Base-by-base conservation (phyloP, 2,888 invertebrate genomes). In the Pilophorus perplexus region DNA sequence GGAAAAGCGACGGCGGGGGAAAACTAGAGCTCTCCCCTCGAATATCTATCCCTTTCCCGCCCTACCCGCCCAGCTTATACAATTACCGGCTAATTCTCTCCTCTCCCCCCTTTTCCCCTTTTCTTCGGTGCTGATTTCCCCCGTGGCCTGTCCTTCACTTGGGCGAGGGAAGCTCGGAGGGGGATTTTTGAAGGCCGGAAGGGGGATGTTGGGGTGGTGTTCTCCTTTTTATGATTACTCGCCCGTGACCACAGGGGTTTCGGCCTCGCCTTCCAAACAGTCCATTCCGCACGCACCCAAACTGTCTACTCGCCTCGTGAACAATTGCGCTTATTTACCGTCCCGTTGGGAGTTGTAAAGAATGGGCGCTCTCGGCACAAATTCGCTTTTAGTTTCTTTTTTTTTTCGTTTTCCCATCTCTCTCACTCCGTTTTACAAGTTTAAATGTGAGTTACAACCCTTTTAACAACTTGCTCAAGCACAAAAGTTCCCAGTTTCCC, bases 321-420 rank as follows among this genome's bases (percentile, higher is more conserved):
- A 60, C 60, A 60, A 60, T 60, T 60, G 60, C 44, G 44, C 60
- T 60, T 60, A 60, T 60, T 60, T 60, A 60, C 60, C 46, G 60
- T 46, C 18, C 60, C 60, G 46, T 38, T 28, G 60, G 46, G 60
- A 60, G 23, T 46, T 60, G 60, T 60, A 60, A 60, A 60, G 60
- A 60, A 60, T 46, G 60, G 22, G 14, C 60, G 46, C 28, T 25
- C 46, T 44, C 44, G n/a, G n/a, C 44, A 46, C 18, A 40, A 57
- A 40, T 54, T 54, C 37, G 54, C 37, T 54, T 40, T 40, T 57
- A 23, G 16, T 38, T 37, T 18, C 52, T 42, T 28, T 14, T 16
- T 42, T 40, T 42, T 22, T 18, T 28, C 6, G 8, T 18, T 25
- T 46, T 46, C 28, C 6, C 23, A n/a, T 18, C 6, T 8, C 52